phyloP scores from a whole-genome alignment of 2,113 vertebrate species.

The Thunnus thynnus region DNA sequence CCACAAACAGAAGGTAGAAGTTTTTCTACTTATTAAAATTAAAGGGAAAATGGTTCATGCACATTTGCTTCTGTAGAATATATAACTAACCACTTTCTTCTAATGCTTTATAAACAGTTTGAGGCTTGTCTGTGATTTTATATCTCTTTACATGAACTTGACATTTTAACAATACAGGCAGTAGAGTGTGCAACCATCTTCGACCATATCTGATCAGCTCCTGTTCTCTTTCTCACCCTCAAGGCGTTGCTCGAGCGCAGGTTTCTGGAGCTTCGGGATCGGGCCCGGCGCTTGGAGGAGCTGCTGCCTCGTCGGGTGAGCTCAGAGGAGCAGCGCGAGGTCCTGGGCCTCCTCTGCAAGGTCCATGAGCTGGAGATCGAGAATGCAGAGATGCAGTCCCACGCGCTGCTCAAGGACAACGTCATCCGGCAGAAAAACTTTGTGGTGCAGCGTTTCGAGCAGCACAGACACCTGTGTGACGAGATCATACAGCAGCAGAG shows the following conservation, averaged over 20 bases:
- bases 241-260: constrained; percentile 85
- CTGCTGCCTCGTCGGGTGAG: constrained; percentile 84
- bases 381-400: constrained; percentile 87
- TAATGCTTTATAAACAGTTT: too few species aligned
- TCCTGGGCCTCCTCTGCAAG: constrained; percentile 89
- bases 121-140: too few species aligned
- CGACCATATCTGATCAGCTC: background rate
- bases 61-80: background rate
- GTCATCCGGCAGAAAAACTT: constrained; percentile 87
- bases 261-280: constrained; percentile 84
- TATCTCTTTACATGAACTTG: too few species aligned
- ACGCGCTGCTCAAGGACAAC: constrained; percentile 87
- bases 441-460: constrained; percentile 86
- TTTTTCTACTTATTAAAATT: background rate
- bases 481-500: constrained; percentile 92
- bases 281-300: constrained; percentile 85
- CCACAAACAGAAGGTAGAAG: constrained; percentile 88
- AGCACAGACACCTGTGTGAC: constrained; percentile 89
- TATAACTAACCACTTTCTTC: too few species aligned
- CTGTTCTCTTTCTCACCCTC: background rate
- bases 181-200: background rate
- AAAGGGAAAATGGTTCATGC: background rate
- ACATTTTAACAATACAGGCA: too few species aligned
- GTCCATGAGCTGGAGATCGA: constrained; percentile 91
- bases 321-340: constrained; percentile 89